phyloP scores from a whole-genome alignment of 2,888 invertebrate genomes.

The Notodonta ziczac region DNA sequence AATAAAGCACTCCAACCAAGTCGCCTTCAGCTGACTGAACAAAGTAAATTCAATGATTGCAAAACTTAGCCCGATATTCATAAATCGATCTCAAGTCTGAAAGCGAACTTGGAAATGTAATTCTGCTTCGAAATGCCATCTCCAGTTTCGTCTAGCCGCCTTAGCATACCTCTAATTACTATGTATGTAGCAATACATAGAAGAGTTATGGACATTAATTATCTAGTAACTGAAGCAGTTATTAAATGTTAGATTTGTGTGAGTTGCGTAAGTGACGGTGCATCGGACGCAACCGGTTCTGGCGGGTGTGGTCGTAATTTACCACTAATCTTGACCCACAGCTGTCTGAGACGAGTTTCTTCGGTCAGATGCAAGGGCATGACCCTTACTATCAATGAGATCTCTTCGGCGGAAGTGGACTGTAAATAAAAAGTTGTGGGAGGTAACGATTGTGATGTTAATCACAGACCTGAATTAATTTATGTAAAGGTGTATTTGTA shows the following conservation, averaged over 20 bases:
- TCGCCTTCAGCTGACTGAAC: slow-evolving; percentile 27
- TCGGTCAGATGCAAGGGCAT: slow-evolving; percentile 46
- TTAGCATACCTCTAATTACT: slow-evolving; percentile 24
- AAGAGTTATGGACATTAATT: slow-evolving; percentile 35
- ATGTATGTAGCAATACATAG: slow-evolving; percentile 32
- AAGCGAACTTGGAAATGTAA: too few relatives aligned
- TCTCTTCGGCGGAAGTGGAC: slow-evolving; percentile 57
- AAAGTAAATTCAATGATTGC: slow-evolving; percentile 33
- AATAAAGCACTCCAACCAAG: slow-evolving; percentile 65
- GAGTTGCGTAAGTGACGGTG: slow-evolving; percentile 59
- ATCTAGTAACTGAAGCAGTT: slow-evolving; percentile 39
- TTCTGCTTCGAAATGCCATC: too few relatives aligned
- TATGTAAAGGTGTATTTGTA: slow-evolving; percentile 17
- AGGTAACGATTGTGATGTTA: slow-evolving; percentile 38
- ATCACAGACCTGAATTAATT: slow-evolving; percentile 18
- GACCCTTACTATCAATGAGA: slow-evolving; percentile 55
- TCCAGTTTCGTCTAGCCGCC: too few relatives aligned
- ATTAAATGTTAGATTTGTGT: slow-evolving; percentile 47
- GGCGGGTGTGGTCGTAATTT: slow-evolving; percentile 60
- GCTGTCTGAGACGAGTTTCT: slow-evolving; percentile 66
- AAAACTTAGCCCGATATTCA: slow-evolving; percentile 13
- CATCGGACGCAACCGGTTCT: slow-evolving; percentile 73
- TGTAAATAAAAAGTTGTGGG: slow-evolving; percentile 44
- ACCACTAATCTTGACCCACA: slow-evolving; percentile 81
- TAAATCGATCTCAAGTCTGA: too few relatives aligned